phyloP scores from a whole-genome alignment of 2,113 vertebrate genomes.

The Pycnonotus jocosus region DNA sequence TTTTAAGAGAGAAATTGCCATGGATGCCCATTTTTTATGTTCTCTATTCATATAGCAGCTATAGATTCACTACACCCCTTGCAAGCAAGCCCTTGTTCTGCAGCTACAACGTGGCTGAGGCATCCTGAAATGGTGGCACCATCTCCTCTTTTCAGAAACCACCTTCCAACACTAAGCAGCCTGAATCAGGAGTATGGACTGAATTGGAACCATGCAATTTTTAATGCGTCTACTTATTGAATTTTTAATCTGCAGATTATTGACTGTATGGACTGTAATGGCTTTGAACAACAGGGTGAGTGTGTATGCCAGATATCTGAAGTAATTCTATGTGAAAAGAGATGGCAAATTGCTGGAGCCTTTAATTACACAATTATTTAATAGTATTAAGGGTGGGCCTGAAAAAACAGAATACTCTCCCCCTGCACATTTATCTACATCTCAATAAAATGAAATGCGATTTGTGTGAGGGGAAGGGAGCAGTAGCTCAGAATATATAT shows the following conservation, averaged over 20 bases:
- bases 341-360: constrained; percentile 47
- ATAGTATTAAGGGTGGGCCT: neutral
- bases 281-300: constrained; percentile 66
- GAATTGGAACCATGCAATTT: constrained; percentile 45
- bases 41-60: neutral
- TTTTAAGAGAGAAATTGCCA: neutral
- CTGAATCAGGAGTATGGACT: neutral
- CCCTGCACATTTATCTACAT: neutral
- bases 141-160: constrained; percentile 6
- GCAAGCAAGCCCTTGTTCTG: neutral
- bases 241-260: constrained; percentile 79
- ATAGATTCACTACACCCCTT: neutral
- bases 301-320: constrained; percentile 45
- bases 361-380: constrained; percentile 64
- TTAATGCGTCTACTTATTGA: constrained; percentile 68
- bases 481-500: neutral
- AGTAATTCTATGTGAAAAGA: constrained; percentile 51
- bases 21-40: neutral
- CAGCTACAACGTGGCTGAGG: neutral
- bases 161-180: neutral
- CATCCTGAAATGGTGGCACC: neutral
- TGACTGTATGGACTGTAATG: constrained; percentile 67
- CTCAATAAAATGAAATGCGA: neutral
- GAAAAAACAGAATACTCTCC: neutral
- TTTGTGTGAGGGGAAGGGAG: neutral